These are phyloP conservation scores for Tapirus indicus DNA, from an alignment of 2,797 vertebrate genomes.

Conservation along the genomic window DNA sequence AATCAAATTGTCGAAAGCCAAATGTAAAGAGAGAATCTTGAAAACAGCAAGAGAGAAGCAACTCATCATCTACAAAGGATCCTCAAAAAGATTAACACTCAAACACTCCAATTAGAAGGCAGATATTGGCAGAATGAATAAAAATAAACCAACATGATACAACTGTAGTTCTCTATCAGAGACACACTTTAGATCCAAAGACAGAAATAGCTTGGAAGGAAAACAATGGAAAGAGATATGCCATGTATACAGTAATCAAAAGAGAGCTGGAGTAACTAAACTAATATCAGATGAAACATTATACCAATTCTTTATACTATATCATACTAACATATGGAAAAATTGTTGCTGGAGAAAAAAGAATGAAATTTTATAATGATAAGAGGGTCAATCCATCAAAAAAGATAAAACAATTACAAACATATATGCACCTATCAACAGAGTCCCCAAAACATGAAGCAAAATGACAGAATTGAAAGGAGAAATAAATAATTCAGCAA, in stretches of 20 bases:
- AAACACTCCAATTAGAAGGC: not conserved
- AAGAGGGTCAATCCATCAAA: not conserved
- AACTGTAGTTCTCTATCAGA: not conserved
- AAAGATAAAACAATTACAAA: not conserved
- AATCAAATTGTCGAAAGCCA: slow-evolving; percentile 13
- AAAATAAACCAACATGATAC: not conserved
- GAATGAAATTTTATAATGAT: not conserved
- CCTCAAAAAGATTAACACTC: not conserved
- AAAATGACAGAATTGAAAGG: slow-evolving; percentile 17
- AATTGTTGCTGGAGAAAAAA: not conserved
- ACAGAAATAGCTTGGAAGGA: not conserved
- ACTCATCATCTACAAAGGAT: not conserved
- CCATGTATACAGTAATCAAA: not conserved
- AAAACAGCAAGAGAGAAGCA: not conserved
- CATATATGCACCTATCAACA: not conserved
- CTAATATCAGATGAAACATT: not conserved
- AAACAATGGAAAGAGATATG: not conserved
- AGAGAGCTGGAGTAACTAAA: not conserved
- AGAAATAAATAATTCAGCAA: not conserved
- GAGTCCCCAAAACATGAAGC: not conserved
- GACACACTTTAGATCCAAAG: not conserved
- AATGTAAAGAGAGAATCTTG: not conserved
- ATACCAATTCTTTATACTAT: not conserved
- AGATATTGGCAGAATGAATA: not conserved
- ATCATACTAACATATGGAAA: not conserved